phyloP scores from a whole-genome alignment of 2,797 vertebrate species.

The Rhodeus uyekii region DNA sequence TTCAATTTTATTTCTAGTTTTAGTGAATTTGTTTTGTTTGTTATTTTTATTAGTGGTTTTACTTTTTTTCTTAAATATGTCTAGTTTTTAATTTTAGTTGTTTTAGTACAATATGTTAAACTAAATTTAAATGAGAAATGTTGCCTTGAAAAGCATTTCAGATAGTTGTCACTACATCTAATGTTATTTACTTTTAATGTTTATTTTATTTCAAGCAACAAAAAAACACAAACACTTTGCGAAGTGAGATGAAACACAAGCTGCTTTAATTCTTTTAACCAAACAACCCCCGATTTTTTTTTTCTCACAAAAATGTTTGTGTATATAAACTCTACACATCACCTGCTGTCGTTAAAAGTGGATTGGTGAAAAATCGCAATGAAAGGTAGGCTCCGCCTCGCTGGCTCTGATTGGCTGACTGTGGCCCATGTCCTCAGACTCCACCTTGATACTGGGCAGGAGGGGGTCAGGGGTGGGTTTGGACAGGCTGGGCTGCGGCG shows the following conservation, averaged over 20 bases:
- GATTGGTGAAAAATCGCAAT: slow-evolving; percentile 79
- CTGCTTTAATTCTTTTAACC: no score
- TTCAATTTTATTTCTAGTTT: background rate
- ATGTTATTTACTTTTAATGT: background rate
- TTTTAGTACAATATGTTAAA: background rate
- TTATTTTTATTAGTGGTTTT: no score
- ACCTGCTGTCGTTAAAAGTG: slow-evolving; percentile 69
- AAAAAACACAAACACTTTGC: background rate
- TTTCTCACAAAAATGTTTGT: no score
- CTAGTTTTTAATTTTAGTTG: background rate
- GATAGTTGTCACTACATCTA: background rate
- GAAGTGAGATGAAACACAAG: background rate
- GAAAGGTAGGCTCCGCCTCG: slow-evolving; percentile 76
- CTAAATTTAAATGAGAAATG: background rate
- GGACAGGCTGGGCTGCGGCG: slow-evolving; percentile 41
- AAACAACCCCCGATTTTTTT: no score
- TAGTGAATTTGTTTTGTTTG: background rate
- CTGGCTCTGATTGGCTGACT: slow-evolving; percentile 57
- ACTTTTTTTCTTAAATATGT: background rate
- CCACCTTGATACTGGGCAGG: slow-evolving; percentile 50
- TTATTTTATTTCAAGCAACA: background rate
- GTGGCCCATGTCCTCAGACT: slow-evolving; percentile 50
- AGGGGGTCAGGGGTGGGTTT: slow-evolving; percentile 55
- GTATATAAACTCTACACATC: no score
- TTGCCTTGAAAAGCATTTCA: background rate